Conservation (phyloP, 2,888 invertebrate genomes). For the Rhimphoctona megacephalus region DNA sequence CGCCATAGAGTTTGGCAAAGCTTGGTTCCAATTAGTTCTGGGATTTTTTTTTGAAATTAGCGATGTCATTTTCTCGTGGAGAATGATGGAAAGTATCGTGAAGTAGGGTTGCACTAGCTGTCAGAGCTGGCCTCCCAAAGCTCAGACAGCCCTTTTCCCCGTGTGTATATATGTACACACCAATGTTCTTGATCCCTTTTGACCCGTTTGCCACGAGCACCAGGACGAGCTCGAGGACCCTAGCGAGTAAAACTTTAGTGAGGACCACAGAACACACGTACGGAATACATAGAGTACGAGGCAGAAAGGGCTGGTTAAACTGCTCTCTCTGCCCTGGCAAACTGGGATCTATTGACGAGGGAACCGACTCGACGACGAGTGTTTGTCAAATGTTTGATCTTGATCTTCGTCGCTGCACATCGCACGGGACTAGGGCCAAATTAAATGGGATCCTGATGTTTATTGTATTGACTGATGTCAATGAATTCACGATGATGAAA, state of each 20-base stretch:
- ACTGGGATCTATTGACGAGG: constrained; percentile 24
- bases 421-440: constrained; percentile 74
- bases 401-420: constrained; percentile 71
- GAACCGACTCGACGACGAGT: constrained; percentile 76
- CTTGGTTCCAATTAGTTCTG: too few species aligned
- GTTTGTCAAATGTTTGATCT: constrained; percentile 84
- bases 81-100: neutral
- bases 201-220: constrained; percentile 35
- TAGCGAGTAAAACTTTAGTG: constrained; percentile 35
- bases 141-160: neutral
- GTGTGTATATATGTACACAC: constrained; percentile 6
- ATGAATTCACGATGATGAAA: constrained; percentile 44
- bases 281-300: constrained; percentile 47
- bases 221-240: constrained; percentile 17
- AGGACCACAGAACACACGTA: constrained; percentile 5
- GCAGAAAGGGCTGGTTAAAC: constrained; percentile 7
- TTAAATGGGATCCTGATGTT: constrained; percentile 79
- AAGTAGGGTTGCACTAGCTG: neutral
- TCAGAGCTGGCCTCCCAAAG: neutral
- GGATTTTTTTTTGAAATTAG: neutral
- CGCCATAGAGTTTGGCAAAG: too few species aligned
- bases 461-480: constrained; percentile 27
- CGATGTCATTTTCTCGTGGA: neutral
- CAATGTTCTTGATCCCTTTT: constrained; percentile 47
- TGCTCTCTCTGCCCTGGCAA: neutral